Percentiles rank a stretch among this genome's conserved stretches.
phyloP scores from a whole-genome alignment of 2,888 invertebrate genomes.

The Caenorhabditis doughertyi region DNA sequence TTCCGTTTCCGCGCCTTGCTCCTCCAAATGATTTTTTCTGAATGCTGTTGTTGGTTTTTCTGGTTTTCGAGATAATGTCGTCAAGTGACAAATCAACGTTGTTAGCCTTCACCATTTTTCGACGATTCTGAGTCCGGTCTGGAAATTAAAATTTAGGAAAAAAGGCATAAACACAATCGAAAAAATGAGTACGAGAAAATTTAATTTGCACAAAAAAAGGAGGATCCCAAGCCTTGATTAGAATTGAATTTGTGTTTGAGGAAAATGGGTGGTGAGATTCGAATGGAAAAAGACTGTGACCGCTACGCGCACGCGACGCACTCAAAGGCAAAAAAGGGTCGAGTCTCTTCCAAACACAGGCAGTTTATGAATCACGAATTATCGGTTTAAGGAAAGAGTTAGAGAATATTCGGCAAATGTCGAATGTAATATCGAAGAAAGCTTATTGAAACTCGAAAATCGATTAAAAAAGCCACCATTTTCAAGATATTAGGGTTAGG shows the following conservation, averaged over 20 bases:
- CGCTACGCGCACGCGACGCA: conserved; percentile 28
- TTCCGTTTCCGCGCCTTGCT: conserved; percentile 23
- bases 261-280: too few species aligned
- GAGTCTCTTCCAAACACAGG: too few species aligned
- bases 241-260: too few species aligned
- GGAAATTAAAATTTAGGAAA: conserved; percentile 3
- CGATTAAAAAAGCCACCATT: too few species aligned
- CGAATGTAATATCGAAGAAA: too few species aligned
- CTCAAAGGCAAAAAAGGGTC: background rate
- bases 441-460: too few species aligned
- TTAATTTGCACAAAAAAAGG: too few species aligned
- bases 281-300: background rate
- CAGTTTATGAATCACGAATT: too few species aligned
- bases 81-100: conserved; percentile 71
- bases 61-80: conserved; percentile 67
- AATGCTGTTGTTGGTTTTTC: conserved; percentile 54
- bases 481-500: too few species aligned
- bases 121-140: background rate
- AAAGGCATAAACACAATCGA: background rate
- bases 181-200: background rate
- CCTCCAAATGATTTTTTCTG: conserved; percentile 42
- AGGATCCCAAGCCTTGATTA: too few species aligned
- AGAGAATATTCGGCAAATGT: too few species aligned
- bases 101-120: conserved; percentile 59
- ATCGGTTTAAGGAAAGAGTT: too few species aligned